Conservation (phyloP, 2,797 vertebrate species). For the Squalus acanthias region DNA sequence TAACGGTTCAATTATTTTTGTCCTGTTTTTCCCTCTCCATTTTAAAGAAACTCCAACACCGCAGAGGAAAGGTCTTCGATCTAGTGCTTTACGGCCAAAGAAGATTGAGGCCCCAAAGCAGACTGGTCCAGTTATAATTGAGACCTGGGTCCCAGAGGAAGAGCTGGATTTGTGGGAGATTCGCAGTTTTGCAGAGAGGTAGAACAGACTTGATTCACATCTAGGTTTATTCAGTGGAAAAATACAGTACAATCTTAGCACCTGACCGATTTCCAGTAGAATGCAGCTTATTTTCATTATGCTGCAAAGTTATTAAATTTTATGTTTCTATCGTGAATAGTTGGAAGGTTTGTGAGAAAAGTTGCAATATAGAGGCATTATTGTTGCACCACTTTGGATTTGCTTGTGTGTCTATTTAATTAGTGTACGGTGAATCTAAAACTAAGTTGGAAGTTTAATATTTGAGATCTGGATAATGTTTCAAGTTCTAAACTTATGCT, state of each 20-base stretch:
- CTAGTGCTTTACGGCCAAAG: slow-evolving; percentile 92
- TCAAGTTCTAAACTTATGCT: not conserved
- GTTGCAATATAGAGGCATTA: not conserved
- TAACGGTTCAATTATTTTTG: slow-evolving; percentile 31
- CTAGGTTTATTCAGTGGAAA: not conserved
- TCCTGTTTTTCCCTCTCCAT: slow-evolving; percentile 41
- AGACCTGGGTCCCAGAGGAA: slow-evolving; percentile 94
- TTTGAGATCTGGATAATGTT: not conserved
- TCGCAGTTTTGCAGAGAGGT: slow-evolving; percentile 96
- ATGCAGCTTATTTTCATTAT: not conserved
- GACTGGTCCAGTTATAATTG: slow-evolving; percentile 88
- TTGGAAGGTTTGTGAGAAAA: not conserved
- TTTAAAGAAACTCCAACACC: slow-evolving; percentile 88
- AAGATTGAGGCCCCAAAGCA: slow-evolving; percentile 91
- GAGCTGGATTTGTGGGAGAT: slow-evolving; percentile 97
- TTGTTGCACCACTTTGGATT: not conserved
- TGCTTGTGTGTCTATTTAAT: not conserved
- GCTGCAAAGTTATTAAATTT: not conserved
- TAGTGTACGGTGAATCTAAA: not conserved
- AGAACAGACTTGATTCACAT: slow-evolving; percentile 41
- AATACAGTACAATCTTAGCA: not conserved
- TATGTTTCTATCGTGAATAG: not conserved
- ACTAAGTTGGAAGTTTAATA: not conserved
- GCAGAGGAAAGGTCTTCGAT: slow-evolving; percentile 93
- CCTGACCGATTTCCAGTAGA: not conserved